Percentiles rank a stretch among this genome's conserved stretches.
phyloP scores from a whole-genome alignment of 2,113 vertebrate species.

The Tragelaphus scriptus region DNA sequence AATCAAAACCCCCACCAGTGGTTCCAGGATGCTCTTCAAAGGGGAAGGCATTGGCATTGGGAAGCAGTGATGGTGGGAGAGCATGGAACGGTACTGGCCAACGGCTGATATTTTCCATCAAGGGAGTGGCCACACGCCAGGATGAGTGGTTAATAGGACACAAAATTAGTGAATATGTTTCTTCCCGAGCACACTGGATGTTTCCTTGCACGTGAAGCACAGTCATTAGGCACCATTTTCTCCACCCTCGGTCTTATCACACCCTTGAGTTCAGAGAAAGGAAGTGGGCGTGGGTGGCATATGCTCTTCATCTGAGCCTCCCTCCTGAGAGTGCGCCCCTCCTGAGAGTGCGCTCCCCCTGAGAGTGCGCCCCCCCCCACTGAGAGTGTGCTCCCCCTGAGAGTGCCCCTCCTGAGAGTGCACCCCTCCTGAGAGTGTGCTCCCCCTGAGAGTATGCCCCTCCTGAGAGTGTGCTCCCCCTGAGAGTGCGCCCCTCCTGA shows the following conservation, averaged over 20 bases:
- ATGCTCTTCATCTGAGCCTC: background rate
- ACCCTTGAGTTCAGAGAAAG: background rate
- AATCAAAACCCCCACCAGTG: background rate
- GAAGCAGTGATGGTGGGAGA: background rate
- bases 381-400: too few relatives aligned
- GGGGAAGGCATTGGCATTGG: background rate
- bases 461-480: too few relatives aligned
- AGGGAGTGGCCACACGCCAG: too few relatives aligned
- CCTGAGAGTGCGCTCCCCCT: too few relatives aligned
- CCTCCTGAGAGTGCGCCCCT: background rate
- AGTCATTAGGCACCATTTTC: background rate
- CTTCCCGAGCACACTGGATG: background rate
- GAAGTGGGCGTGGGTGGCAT: background rate
- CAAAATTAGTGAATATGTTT: background rate
- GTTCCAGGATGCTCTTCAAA: background rate
- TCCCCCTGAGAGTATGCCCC: too few relatives aligned
- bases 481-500: too few relatives aligned
- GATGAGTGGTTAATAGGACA: background rate
- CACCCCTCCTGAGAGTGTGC: too few relatives aligned
- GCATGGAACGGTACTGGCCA: background rate
- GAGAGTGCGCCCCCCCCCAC: too few relatives aligned
- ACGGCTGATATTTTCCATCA: background rate
- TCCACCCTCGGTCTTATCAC: background rate
- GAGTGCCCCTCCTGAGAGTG: too few relatives aligned
- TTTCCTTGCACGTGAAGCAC: background rate